Evolutionary conservation across 2,113 vertebrate genomes (phyloP).

Genomic region (Microcebus tavaratra): DNA sequence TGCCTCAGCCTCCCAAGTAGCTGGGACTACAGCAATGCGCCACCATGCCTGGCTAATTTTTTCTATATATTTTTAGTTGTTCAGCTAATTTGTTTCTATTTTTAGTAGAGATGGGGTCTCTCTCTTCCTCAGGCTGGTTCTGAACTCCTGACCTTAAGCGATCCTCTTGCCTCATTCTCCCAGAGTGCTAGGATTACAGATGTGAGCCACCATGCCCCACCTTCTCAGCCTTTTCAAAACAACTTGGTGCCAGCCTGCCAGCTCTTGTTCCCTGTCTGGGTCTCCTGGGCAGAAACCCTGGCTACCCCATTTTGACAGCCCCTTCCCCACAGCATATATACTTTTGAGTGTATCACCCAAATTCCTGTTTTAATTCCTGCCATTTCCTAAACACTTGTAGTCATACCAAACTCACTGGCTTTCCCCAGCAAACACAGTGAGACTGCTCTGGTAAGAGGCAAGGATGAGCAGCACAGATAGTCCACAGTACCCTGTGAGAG

Average conservation of each 20-base stretch:
- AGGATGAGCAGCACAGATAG: not conserved
- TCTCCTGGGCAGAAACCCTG: not conserved
- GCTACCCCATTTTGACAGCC: not conserved
- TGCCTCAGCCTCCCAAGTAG: no score
- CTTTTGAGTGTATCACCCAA: not conserved
- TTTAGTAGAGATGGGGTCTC: no score
- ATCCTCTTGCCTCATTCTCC: no score
- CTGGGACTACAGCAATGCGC: no score
- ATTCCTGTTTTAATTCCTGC: not conserved
- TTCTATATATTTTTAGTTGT: no score
- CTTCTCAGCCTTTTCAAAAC: not conserved
- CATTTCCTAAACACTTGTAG: not conserved
- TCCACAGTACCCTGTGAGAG: not conserved
- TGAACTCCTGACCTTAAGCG: no score
- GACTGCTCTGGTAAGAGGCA: not conserved
- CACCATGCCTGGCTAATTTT: no score
- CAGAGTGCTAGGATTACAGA: no score
- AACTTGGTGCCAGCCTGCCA: not conserved
- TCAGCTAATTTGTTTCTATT: no score
- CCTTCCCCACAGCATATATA: not conserved
- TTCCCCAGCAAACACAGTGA: not conserved
- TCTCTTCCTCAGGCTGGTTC: no score
- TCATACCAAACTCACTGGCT: not conserved
- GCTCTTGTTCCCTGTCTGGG: not conserved
- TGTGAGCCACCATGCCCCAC: no score